Evolutionary conservation across 2,888 invertebrate genomes (phyloP).

Genomic region (Melipona beecheii): DNA sequence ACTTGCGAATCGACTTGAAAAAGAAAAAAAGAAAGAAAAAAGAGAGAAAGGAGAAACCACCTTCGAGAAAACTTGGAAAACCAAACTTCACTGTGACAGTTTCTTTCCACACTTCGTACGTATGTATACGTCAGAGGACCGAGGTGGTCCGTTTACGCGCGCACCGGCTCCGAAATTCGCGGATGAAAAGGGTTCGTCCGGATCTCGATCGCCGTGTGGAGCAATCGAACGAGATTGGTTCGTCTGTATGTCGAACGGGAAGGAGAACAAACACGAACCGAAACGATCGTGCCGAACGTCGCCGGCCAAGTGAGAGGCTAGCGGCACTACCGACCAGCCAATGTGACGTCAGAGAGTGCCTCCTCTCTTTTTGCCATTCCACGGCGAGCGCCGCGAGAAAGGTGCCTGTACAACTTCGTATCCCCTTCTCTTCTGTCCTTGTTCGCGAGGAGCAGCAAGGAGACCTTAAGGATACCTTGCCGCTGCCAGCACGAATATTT

Average conservation of each 20-base stretch:
- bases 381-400: conserved; percentile 68
- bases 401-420: conserved; percentile 64
- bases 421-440: conserved; percentile 67
- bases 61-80: conserved; percentile 11
- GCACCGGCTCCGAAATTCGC: conserved; percentile 25
- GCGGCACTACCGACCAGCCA: conserved; percentile 77
- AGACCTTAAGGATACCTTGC: conserved; percentile 58
- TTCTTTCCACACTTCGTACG: background rate
- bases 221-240: conserved; percentile 5
- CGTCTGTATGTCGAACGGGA: conserved; percentile 8
- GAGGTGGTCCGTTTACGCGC: conserved; percentile 1
- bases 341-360: conserved; percentile 79
- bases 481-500: conserved; percentile 55
- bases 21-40: background rate
- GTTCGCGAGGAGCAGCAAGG: conserved; percentile 58
- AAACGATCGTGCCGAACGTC: conserved; percentile 78
- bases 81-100: conserved; percentile 37
- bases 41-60: background rate
- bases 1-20: conserved; percentile 27
- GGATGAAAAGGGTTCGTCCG: background rate
- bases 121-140: background rate
- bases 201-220: background rate
- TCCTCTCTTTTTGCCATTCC: conserved; percentile 74
- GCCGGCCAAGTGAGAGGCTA: conserved; percentile 81
- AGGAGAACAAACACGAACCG: conserved; percentile 4